Percentiles rank a stretch among this genome's conserved stretches.
These are phyloP conservation scores for Coryphaenoides rupestris DNA, from an alignment of 2,113 vertebrate genomes.

Conservation along the genomic window DNA sequence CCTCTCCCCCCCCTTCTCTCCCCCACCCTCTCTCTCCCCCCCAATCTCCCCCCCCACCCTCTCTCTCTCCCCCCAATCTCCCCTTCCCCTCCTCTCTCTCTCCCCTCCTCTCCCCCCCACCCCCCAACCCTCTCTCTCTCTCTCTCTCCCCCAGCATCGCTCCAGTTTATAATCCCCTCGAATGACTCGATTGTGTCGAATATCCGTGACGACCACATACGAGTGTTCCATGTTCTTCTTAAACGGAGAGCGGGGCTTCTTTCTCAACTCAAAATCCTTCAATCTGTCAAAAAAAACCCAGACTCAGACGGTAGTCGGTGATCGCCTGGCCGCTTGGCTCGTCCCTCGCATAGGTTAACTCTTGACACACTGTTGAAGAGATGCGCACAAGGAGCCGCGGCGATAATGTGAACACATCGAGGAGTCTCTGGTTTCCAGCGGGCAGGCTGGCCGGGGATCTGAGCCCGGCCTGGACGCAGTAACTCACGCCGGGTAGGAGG, in stretches of 20 bases:
- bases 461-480: slow-evolving; percentile 10
- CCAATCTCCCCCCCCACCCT: no score
- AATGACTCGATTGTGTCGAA: neutral
- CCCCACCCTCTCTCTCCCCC: slow-evolving; percentile 30
- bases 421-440: slow-evolving; percentile 1
- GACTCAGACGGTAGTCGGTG: no score
- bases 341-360: neutral
- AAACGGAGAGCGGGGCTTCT: no score
- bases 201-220: neutral
- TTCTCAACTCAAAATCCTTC: no score
- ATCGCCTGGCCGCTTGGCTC: neutral
- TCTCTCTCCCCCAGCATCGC: neutral
- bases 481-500: neutral
- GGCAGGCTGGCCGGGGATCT: slow-evolving; percentile 2
- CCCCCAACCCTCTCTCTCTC: no score
- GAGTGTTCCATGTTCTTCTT: no score
- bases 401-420: neutral
- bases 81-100: no score
- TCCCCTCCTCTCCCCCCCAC: no score
- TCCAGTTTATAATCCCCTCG: neutral
- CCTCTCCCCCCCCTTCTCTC: no score
- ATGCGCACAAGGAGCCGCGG: neutral
- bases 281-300: no score
- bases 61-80: no score
- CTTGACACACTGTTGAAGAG: neutral